These are phyloP conservation scores for Coregonus clupeaformis DNA, from an alignment of 2,113 vertebrate genomes.

Conservation along the genomic window DNA sequence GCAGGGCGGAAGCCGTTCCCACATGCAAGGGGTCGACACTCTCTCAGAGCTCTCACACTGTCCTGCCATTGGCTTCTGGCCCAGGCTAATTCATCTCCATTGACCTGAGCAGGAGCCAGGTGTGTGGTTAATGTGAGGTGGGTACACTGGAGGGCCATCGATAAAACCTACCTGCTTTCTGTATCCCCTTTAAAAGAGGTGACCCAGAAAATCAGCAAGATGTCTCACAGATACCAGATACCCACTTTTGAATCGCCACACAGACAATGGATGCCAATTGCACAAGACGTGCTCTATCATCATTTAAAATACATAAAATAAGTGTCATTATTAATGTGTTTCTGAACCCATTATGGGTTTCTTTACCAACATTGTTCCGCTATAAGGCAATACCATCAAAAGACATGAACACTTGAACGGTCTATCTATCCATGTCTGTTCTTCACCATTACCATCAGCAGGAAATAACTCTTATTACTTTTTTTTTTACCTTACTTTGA, in stretches of 20 bases:
- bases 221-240: not conserved
- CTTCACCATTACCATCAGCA: conserved; percentile 31
- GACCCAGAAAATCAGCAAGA: not conserved
- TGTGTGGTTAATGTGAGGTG: not conserved
- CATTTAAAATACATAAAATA: not conserved
- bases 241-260: too few relatives aligned
- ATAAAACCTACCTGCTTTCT: not conserved
- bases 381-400: not conserved
- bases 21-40: conserved; percentile 18
- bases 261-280: not conserved
- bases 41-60: conserved; percentile 7
- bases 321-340: not conserved
- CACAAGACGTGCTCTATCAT: not conserved
- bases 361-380: not conserved
- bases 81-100: too few relatives aligned
- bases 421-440: conserved; percentile 36
- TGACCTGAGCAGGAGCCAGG: not conserved
- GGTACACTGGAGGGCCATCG: not conserved
- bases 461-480: not conserved
- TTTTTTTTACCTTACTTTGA: not conserved
- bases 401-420: not conserved
- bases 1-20: not conserved
- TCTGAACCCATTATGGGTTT: not conserved
- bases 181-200: not conserved
- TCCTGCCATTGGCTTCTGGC: not conserved